Conservation (phyloP, 2,797 vertebrate species). For the Limnodromus scolopaceus region DNA sequence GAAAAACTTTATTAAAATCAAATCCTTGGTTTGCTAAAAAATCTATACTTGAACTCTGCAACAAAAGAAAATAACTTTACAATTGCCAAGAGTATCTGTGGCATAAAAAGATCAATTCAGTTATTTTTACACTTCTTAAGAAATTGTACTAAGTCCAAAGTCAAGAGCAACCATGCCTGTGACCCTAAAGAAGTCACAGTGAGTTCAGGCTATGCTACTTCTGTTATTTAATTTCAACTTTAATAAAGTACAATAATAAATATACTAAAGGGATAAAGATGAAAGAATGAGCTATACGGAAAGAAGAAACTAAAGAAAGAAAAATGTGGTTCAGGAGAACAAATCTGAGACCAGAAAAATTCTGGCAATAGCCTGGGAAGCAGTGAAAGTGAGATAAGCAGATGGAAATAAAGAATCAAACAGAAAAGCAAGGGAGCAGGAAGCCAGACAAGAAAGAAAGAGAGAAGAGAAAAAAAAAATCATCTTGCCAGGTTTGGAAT, state of each 20-base stretch:
- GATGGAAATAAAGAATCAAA: background rate
- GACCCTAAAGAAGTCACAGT: background rate
- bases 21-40: conserved; percentile 98
- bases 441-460: background rate
- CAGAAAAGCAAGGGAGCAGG: background rate
- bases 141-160: background rate
- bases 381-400: background rate
- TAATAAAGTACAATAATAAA: background rate
- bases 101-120: background rate
- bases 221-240: background rate
- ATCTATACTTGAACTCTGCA: conserved; percentile 98
- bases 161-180: background rate
- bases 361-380: background rate
- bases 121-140: background rate
- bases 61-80: conserved; percentile 38
- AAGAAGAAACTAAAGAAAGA: background rate
- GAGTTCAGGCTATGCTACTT: background rate
- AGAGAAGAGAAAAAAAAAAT: accelerated
- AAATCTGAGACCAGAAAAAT: background rate
- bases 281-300: background rate
- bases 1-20: conserved; percentile 99
- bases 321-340: background rate
- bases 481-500: background rate
- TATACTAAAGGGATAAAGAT: background rate
- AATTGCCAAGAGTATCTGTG: background rate